Percentiles rank a stretch among this genome's conserved stretches.
Conservation (phyloP, 1,140 invertebrate genomes). For the Lasioglossum albipes region DNA sequence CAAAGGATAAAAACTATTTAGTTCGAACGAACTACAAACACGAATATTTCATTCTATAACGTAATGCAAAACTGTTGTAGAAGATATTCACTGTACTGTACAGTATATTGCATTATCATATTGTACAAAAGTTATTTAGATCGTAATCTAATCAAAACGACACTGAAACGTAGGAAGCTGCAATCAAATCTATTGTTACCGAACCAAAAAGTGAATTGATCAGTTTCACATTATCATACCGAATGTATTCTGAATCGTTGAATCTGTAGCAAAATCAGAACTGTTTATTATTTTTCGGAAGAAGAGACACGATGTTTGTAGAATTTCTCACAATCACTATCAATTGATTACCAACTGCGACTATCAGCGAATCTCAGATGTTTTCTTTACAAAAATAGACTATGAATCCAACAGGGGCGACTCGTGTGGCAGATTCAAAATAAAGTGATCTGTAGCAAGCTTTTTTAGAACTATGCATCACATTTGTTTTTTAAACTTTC, state of each 20-base stretch:
- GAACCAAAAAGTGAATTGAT: neutral
- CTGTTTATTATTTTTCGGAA: neutral
- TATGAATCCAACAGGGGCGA: too few relatives aligned
- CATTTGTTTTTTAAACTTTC: too few relatives aligned
- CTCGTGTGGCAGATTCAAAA: too few relatives aligned
- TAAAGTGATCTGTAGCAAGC: too few relatives aligned
- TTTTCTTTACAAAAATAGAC: too few relatives aligned
- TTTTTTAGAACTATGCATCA: too few relatives aligned
- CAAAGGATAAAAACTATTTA: neutral
- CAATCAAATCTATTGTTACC: constrained; percentile 9
- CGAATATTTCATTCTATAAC: neutral
- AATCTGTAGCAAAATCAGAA: neutral
- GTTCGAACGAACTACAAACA: neutral
- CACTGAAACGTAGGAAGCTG: constrained; percentile 2
- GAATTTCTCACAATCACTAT: too few relatives aligned
- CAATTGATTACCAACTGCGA: too few relatives aligned
- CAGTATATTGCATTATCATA: constrained; percentile 23
- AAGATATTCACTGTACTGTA: constrained; percentile 12
- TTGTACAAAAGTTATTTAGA: constrained; percentile 26
- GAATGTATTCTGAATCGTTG: constrained; percentile 1
- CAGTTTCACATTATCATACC: constrained; percentile 7
- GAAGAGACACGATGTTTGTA: too few relatives aligned
- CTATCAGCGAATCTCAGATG: too few relatives aligned
- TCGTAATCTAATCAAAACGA: constrained; percentile 20
- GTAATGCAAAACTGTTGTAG: neutral